phyloP scores from a whole-genome alignment of 1,140 invertebrate genomes.

The Tachypleus tridentatus region DNA sequence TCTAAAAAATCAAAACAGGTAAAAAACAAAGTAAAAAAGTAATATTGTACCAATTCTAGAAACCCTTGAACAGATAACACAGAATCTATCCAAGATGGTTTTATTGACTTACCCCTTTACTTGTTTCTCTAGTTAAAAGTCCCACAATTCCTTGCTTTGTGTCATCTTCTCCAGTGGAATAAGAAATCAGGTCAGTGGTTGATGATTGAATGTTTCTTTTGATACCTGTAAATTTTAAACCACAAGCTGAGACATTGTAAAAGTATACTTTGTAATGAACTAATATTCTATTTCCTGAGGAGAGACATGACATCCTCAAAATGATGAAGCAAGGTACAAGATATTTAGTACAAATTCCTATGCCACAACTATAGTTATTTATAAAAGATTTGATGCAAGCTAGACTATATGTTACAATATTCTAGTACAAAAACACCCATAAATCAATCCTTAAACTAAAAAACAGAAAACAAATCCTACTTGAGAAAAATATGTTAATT shows the following conservation, averaged over 20 bases:
- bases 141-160: slow-evolving; percentile 10
- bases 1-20: slow-evolving; percentile 23
- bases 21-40: slow-evolving; percentile 3
- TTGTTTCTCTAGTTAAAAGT: slow-evolving; percentile 12
- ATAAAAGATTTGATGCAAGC: no score
- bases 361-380: no score
- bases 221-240: slow-evolving; percentile 9
- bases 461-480: no score
- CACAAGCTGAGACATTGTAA: not conserved
- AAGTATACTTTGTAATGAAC: not conserved
- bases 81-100: not conserved
- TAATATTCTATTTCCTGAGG: not conserved
- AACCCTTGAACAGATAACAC: not conserved
- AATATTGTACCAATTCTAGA: not conserved
- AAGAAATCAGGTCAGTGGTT: slow-evolving; percentile 9
- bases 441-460: no score
- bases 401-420: no score
- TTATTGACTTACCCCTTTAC: slow-evolving; percentile 9
- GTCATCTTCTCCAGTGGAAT: slow-evolving; percentile 15
- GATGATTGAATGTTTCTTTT: slow-evolving; percentile 15
- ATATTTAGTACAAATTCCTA: not conserved
- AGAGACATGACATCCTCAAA: not conserved
- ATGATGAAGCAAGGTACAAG: not conserved
- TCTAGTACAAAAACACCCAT: no score
- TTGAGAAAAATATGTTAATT: no score